Evolutionary conservation across 2,113 vertebrate genomes (phyloP).

Genomic region (Rostratula benghalensis): DNA sequence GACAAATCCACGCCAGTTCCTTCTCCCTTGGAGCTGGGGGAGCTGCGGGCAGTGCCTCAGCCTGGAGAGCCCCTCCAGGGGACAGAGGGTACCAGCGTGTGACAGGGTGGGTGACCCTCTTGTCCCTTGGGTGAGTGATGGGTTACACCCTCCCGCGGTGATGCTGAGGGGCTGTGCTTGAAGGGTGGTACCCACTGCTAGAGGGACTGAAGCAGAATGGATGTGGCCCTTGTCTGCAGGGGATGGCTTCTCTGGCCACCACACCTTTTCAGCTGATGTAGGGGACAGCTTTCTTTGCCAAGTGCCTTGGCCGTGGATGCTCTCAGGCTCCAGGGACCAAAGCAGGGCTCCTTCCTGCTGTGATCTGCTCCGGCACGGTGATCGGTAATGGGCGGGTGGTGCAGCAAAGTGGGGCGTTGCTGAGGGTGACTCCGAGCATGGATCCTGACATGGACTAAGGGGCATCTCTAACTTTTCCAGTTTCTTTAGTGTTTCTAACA

Average conservation of each 20-base stretch:
- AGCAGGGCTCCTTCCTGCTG: not conserved
- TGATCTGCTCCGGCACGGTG: accelerated
- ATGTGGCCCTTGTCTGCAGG: not conserved
- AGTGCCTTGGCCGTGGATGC: not conserved
- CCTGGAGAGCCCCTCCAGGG: not conserved
- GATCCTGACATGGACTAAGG: not conserved
- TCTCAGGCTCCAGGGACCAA: not conserved
- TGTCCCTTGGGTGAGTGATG: not conserved
- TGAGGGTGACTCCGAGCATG: accelerated
- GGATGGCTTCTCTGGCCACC: not conserved
- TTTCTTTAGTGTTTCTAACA: not conserved
- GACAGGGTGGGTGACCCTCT: accelerated
- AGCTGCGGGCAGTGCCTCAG: not conserved
- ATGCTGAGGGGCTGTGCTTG: not conserved
- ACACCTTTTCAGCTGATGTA: not conserved
- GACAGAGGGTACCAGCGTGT: accelerated
- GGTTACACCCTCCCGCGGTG: accelerated
- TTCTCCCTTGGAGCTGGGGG: not conserved
- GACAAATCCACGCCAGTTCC: not conserved
- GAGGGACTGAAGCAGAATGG: not conserved
- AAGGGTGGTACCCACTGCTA: not conserved
- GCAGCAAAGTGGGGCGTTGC: not conserved
- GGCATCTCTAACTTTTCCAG: not conserved
- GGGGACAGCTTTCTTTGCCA: not conserved
- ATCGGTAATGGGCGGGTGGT: accelerated